Evolutionary conservation across 2,113 vertebrate species (phyloP), one percentile per base, ranked within the genome.

Genomic region (Entelurus aequoreus): DNA sequence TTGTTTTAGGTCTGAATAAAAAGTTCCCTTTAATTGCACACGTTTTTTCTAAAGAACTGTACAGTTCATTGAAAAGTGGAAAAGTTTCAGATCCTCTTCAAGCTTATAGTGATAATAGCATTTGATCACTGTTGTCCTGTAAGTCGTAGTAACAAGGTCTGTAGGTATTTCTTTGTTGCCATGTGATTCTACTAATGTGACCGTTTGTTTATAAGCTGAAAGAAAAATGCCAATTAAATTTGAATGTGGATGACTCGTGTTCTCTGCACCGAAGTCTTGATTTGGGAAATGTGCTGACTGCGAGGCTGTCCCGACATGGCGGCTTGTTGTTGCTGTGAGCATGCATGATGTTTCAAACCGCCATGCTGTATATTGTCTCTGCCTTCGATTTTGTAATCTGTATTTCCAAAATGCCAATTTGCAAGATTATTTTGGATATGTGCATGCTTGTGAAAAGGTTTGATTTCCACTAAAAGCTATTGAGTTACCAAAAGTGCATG

Each of bases 371-470:
- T 80, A 85, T 83, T 79, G 83, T 90, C 84, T 83, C 86, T 85
- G 80, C 79, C 82, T 88, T 86, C 73, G 87, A 84, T 82, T 86
- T 89, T 92, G 86, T 90, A 76, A 87, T 75, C 79, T 90, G 83
- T 88, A 88, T 89, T 90, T 88, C 78, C 84, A 87, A 87, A 8
- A 88, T 86, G 82, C 83, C 84, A 88, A 84, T 84, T 88, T 81
- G 75, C 88, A 88, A 88, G 82, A 88, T 90, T 85, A 88, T 89
- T 90, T 84, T 83, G 40, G 47, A 87, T 82, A 86, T 82, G 76
- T 91, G 92, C 92, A 91, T 92, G 92, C 79, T 81, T 80, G 84
- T 78, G 70, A 82, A 68, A 77, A 69, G 78, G 79, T 80, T 85
- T 85, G 81, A 78, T 87, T 88, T 82, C 64, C 64, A 70, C 85